phyloP scores from a whole-genome alignment of 2,888 invertebrate genomes.

The Eristalis arbustorum region DNA sequence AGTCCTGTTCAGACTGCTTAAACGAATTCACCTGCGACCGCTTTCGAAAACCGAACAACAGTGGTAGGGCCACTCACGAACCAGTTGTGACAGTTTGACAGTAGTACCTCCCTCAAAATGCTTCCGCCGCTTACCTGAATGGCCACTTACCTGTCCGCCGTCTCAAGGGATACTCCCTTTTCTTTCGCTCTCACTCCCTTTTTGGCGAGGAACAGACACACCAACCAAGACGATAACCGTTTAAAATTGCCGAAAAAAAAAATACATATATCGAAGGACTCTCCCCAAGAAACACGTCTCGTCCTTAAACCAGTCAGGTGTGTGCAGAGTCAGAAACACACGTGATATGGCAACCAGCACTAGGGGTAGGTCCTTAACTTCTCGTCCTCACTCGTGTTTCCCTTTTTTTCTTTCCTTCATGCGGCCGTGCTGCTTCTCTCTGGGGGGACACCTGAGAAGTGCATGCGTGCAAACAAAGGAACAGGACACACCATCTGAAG shows the following conservation, averaged over 20 bases:
- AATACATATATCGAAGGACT: conserved; percentile 21
- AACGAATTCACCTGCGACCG: neutral
- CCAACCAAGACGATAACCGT: conserved; percentile 46
- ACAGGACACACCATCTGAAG: conserved; percentile 6
- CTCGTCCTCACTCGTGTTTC: conserved; percentile 20
- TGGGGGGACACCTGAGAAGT: conserved; percentile 29
- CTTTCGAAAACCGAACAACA: neutral
- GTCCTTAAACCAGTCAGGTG: neutral
- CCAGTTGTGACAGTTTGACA: neutral
- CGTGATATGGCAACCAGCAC: neutral
- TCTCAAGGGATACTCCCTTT: neutral
- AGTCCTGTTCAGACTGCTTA: neutral
- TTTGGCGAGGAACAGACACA: neutral
- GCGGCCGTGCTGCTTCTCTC: no score
- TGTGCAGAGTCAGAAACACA: neutral
- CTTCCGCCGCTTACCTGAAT: neutral
- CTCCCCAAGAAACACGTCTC: conserved; percentile 17
- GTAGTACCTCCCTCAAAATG: neutral
- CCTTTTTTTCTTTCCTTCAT: neutral
- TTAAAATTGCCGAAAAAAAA: conserved; percentile 24
- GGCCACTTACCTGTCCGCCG: neutral
- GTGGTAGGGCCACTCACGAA: neutral
- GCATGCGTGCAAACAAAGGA: conserved; percentile 38
- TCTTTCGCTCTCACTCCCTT: neutral
- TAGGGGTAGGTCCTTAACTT: conserved; percentile 40